These are phyloP conservation scores for Oxygymnocypris stewartii DNA, from an alignment of 2,113 vertebrate genomes.

Conservation along the genomic window DNA sequence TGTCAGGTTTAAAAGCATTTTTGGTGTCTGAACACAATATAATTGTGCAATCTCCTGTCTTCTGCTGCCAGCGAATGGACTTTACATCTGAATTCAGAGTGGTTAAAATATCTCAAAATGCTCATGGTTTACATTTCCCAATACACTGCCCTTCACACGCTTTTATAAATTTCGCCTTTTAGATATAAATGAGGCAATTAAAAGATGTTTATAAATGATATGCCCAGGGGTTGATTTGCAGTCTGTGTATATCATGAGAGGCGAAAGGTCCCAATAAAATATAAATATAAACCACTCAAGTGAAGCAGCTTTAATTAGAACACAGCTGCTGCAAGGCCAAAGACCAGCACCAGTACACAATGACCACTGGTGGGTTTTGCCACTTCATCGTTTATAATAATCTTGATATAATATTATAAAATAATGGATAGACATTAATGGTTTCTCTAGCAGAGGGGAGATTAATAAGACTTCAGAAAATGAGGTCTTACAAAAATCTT, in stretches of 20 bases:
- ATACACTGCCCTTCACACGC: background rate
- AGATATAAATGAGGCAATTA: conserved; percentile 43
- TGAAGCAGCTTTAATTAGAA: conserved; percentile 38
- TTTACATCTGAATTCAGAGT: background rate
- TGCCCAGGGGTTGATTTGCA: conserved; percentile 37
- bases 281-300: conserved; percentile 42
- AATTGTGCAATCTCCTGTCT: background rate
- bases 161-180: conserved; percentile 10
- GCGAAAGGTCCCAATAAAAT: conserved; percentile 36
- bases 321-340: conserved; percentile 38
- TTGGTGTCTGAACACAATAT: conserved; percentile 7
- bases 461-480: conserved; percentile 7
- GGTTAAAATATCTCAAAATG: background rate
- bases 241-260: conserved; percentile 38
- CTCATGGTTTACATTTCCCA: background rate
- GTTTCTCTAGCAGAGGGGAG: background rate
- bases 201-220: conserved; percentile 33
- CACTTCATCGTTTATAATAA: conserved; percentile 11
- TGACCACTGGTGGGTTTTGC: conserved; percentile 15
- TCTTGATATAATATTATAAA: conserved; percentile 30
- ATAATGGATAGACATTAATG: conserved; percentile 25
- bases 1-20: conserved; percentile 15
- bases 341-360: conserved; percentile 7
- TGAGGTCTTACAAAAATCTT: background rate
- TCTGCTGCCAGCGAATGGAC: background rate